These are phyloP conservation scores for Oscheius sp. DNA, from an alignment of 2,888 invertebrate genomes.

Conservation along the genomic window DNA sequence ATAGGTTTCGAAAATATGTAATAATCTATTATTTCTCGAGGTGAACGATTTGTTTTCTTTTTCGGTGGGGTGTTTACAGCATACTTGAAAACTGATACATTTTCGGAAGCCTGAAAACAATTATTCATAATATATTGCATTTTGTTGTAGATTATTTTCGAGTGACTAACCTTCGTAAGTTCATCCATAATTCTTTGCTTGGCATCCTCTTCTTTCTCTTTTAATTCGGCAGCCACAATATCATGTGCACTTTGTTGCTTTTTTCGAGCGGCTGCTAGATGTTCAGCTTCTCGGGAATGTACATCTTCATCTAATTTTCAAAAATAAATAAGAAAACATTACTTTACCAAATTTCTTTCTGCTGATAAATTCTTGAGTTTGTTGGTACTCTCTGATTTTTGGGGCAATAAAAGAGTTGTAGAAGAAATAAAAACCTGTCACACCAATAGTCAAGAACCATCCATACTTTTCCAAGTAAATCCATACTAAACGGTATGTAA, in stretches of 20 bases:
- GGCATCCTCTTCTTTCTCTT: conserved; percentile 16
- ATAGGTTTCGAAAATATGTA: conserved; percentile 25
- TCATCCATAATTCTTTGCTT: conserved; percentile 11
- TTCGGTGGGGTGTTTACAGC: conserved; percentile 2
- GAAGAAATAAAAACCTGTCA: conserved; percentile 12
- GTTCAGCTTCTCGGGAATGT: conserved; percentile 3
- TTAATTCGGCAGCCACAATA: conserved; percentile 22
- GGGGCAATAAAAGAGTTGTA: conserved; percentile 16
- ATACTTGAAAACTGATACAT: conserved; percentile 16
- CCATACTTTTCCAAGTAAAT: conserved; percentile 28
- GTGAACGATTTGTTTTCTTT: conserved; percentile 7
- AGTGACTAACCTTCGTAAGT: conserved; percentile 9
- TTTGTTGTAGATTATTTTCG: too few relatives aligned
- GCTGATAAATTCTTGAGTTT: not conserved
- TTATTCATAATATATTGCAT: not conserved
- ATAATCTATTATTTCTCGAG: conserved; percentile 30
- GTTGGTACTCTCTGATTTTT: not conserved
- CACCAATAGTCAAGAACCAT: conserved; percentile 27
- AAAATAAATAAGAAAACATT: not conserved
- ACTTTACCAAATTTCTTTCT: conserved; percentile 27
- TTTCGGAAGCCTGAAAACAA: conserved; percentile 4
- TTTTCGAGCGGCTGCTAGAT: conserved; percentile 1
- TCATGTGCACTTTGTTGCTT: conserved; percentile 28
- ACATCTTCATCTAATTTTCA: conserved; percentile 19
- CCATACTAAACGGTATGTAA: conserved; percentile 21